These are phyloP conservation scores for Cercopithecus mona DNA, from an alignment of 2,113 vertebrate species.

Conservation along the genomic window DNA sequence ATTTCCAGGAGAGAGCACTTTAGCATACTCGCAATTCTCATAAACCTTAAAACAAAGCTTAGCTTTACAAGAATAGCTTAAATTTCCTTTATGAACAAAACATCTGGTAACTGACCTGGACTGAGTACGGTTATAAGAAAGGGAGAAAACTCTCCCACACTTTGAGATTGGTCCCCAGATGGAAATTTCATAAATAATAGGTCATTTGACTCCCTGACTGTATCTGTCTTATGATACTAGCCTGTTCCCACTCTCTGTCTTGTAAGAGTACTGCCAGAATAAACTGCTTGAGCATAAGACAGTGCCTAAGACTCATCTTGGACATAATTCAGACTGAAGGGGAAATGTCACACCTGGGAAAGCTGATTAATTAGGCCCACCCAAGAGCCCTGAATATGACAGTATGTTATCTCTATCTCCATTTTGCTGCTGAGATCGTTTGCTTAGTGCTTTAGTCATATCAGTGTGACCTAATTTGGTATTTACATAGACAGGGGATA, in stretches of 20 bases:
- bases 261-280: neutral
- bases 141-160: neutral
- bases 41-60: neutral
- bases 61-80: neutral
- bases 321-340: neutral
- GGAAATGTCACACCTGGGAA: neutral
- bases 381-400: neutral
- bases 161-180: neutral
- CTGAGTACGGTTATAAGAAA: neutral
- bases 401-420: neutral
- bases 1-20: neutral
- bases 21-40: neutral
- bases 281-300: neutral
- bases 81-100: neutral
- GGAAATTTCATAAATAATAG: neutral
- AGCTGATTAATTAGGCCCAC: neutral
- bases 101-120: neutral
- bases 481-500: constrained; percentile 16
- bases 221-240: neutral
- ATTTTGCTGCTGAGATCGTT: neutral
- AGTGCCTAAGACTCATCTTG: neutral
- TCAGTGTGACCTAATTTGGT: neutral
- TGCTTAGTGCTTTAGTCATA: constrained; percentile 17
- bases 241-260: neutral
- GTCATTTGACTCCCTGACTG: neutral